Evolutionary conservation across 2,113 vertebrate genomes (phyloP).

Genomic region (Mellivora capensis): DNA sequence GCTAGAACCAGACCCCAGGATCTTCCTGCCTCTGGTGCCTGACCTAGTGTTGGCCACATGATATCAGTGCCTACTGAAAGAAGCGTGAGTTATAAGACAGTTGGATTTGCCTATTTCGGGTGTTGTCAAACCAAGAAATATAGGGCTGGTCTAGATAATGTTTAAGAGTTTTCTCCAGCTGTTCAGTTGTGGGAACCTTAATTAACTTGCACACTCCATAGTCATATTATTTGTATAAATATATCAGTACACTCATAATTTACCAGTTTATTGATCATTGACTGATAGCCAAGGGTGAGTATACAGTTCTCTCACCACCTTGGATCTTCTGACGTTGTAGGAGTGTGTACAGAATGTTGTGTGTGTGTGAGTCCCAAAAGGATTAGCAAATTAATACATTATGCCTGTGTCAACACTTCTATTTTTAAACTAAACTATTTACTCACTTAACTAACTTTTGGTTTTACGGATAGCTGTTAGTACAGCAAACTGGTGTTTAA

Average conservation of each 20-base stretch:
- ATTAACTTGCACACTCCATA: background rate
- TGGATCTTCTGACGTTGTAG: background rate
- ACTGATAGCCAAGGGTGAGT: background rate
- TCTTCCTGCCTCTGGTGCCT: background rate
- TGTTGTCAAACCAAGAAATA: background rate
- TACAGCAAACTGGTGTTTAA: conserved; percentile 37
- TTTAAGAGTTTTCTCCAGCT: background rate
- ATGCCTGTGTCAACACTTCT: conserved; percentile 54
- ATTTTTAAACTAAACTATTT: conserved; percentile 64
- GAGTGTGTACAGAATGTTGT: background rate
- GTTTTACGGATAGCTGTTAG: conserved; percentile 50
- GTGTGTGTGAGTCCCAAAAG: conserved; percentile 14
- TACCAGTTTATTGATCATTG: background rate
- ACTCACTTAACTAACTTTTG: conserved; percentile 68
- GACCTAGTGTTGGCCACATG: background rate
- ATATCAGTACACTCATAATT: background rate
- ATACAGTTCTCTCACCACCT: background rate
- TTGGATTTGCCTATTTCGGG: background rate
- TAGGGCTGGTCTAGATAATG: background rate
- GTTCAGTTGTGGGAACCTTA: background rate
- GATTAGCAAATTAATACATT: conserved; percentile 65
- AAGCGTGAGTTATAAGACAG: background rate
- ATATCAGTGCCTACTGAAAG: background rate
- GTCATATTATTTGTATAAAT: background rate
- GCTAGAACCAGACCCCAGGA: background rate